Evolutionary conservation across 2,888 invertebrate genomes (phyloP).

Genomic region (Linhomoeus sp.): DNA sequence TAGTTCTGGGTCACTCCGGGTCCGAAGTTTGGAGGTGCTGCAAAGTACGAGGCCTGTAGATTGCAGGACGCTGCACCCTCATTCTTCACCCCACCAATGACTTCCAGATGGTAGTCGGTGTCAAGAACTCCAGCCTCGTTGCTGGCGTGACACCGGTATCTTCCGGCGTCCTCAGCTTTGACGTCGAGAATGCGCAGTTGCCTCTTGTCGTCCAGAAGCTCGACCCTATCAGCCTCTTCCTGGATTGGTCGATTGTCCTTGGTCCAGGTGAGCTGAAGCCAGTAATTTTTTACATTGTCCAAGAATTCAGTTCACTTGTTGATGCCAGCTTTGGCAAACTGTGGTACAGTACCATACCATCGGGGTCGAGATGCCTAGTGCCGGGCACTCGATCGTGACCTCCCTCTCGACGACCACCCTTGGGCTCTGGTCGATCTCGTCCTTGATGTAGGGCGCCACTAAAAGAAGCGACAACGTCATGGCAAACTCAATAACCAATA

Average conservation of each 20-base stretch:
- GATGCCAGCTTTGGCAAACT: neutral
- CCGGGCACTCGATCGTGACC: slow-evolving; percentile 37
- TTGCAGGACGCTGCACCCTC: too few species aligned
- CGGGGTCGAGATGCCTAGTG: slow-evolving; percentile 37
- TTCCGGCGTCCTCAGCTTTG: slow-evolving; percentile 39
- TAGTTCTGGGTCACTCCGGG: slow-evolving; percentile 18
- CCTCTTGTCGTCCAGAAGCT: slow-evolving; percentile 5
- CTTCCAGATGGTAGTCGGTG: slow-evolving; percentile 37
- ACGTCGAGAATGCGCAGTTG: slow-evolving; percentile 26
- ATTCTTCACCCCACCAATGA: slow-evolving; percentile 42
- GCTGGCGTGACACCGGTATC: slow-evolving; percentile 40
- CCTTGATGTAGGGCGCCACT: slow-evolving; percentile 21
- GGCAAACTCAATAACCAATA: too few species aligned
- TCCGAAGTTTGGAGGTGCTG: slow-evolving; percentile 32
- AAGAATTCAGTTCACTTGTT: too few species aligned
- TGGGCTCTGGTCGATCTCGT: slow-evolving; percentile 24
- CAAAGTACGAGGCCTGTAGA: slow-evolving; percentile 3
- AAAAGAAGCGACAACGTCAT: too few species aligned
- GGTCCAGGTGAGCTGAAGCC: slow-evolving; percentile 11
- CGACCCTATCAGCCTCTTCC: slow-evolving; percentile 1
- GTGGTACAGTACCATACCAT: slow-evolving; percentile 16
- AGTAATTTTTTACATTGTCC: too few species aligned
- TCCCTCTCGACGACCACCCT: slow-evolving; percentile 34
- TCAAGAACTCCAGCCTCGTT: slow-evolving; percentile 38
- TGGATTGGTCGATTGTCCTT: slow-evolving; percentile 5